Conservation (phyloP, 2,113 vertebrate genomes). For the Ophthalmolycus amberensis region DNA sequence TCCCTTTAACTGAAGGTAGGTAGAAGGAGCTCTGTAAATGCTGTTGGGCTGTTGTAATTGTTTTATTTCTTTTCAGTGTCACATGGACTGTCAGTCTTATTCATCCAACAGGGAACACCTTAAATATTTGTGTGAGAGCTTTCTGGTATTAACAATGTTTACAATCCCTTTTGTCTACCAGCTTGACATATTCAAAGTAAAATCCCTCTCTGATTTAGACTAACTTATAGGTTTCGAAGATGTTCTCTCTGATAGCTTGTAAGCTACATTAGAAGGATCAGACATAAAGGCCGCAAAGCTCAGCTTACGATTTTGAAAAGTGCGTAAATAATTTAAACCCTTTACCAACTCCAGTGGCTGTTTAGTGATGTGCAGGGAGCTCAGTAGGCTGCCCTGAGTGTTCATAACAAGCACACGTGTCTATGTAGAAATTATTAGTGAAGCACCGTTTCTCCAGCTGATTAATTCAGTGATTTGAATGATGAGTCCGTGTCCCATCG, state of each 20-base stretch:
- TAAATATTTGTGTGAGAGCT: background rate
- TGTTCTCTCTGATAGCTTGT: background rate
- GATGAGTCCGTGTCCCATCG: background rate
- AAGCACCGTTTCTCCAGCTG: background rate
- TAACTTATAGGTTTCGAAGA: background rate
- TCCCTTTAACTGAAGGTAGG: background rate
- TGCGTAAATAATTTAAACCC: constrained; percentile 27
- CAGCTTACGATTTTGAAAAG: constrained; percentile 6
- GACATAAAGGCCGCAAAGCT: constrained; percentile 27
- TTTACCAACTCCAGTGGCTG: constrained; percentile 26
- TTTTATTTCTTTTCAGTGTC: constrained; percentile 20
- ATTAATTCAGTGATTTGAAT: constrained; percentile 4
- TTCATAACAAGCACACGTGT: constrained; percentile 9
- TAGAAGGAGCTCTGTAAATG: constrained; percentile 11
- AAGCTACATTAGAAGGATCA: background rate
- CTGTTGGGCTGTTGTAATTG: constrained; percentile 5
- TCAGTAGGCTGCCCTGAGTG: background rate
- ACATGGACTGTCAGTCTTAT: background rate
- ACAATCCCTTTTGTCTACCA: background rate
- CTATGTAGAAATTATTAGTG: constrained; percentile 14
- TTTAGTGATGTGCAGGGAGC: constrained; percentile 18
- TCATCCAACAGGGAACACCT: background rate
- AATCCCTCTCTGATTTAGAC: background rate
- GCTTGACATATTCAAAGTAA: background rate
- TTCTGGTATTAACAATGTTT: background rate